Evolutionary conservation across 2,888 invertebrate species (phyloP).

Genomic region (Acleris emargana): DNA sequence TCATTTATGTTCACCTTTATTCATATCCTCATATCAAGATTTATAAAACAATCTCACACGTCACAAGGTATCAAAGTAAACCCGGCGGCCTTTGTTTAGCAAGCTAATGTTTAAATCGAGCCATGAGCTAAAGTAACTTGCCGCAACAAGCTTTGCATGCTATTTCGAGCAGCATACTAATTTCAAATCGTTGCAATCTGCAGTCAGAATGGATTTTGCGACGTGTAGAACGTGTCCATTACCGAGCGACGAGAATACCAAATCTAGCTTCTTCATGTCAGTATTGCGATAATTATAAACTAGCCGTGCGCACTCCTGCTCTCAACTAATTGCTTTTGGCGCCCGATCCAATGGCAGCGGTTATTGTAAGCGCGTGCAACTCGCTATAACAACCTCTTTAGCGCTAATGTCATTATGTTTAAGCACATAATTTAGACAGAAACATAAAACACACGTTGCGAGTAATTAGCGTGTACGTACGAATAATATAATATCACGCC

Average conservation of each 20-base stretch:
- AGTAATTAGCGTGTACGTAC: slow-evolving; percentile 25
- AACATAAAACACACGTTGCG: slow-evolving; percentile 35
- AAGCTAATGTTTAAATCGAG: slow-evolving; percentile 10
- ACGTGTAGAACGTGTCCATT: slow-evolving; percentile 9
- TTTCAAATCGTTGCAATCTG: slow-evolving; percentile 15
- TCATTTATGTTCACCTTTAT: slow-evolving; percentile 32
- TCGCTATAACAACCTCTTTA: slow-evolving; percentile 47
- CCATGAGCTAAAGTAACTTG: slow-evolving; percentile 10
- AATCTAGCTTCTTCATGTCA: neutral
- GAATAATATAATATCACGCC: neutral
- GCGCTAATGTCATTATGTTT: slow-evolving; percentile 24
- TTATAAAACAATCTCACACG: slow-evolving; percentile 21
- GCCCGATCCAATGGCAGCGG: slow-evolving; percentile 49
- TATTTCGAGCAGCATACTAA: slow-evolving; percentile 31
- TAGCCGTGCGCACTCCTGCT: slow-evolving; percentile 33
- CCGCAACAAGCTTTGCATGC: slow-evolving; percentile 12
- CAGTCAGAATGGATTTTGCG: slow-evolving; percentile 20
- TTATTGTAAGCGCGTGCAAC: slow-evolving; percentile 42
- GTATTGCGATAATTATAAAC: slow-evolving; percentile 7
- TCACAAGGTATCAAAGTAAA: neutral
- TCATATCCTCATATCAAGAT: slow-evolving; percentile 25
- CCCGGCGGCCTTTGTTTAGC: slow-evolving; percentile 1
- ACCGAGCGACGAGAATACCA: slow-evolving; percentile 5
- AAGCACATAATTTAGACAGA: slow-evolving; percentile 16
- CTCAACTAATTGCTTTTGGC: slow-evolving; percentile 50